phyloP scores from a whole-genome alignment of 2,113 vertebrate genomes.

The Dasyurus viverrinus region DNA sequence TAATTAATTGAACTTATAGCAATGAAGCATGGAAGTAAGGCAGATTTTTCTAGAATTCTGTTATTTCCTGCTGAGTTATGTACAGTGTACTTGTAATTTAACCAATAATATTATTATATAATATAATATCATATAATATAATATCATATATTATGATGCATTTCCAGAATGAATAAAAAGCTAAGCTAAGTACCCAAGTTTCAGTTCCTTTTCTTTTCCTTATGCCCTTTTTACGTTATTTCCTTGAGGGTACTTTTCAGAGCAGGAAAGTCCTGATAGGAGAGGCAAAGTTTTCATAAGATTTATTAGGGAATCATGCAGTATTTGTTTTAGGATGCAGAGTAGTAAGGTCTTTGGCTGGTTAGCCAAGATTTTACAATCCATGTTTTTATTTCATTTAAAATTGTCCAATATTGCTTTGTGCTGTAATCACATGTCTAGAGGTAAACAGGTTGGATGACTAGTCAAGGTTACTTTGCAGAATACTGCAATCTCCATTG shows the following conservation, averaged over 20 bases:
- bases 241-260: neutral
- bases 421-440: constrained; percentile 53
- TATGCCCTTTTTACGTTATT: neutral
- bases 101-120: too few relatives aligned
- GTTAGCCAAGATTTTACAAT: constrained; percentile 70
- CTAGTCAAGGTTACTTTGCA: constrained; percentile 61
- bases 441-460: constrained; percentile 68
- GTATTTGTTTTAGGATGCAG: neutral
- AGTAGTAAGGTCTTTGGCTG: constrained; percentile 50
- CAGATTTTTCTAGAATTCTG: neutral
- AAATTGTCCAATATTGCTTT: constrained; percentile 61
- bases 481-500: constrained; percentile 70
- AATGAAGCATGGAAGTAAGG: neutral
- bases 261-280: neutral
- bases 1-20: neutral
- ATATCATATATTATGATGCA: neutral
- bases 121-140: too few relatives aligned
- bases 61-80: neutral
- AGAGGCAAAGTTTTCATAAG: too few relatives aligned
- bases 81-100: neutral
- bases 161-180: neutral
- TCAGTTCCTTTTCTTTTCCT: neutral
- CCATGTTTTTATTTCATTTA: constrained; percentile 71
- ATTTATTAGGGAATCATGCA: neutral
- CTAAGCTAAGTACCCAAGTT: neutral